Conservation (phyloP, 2,797 vertebrate species). For the Rachycentron canadum region DNA sequence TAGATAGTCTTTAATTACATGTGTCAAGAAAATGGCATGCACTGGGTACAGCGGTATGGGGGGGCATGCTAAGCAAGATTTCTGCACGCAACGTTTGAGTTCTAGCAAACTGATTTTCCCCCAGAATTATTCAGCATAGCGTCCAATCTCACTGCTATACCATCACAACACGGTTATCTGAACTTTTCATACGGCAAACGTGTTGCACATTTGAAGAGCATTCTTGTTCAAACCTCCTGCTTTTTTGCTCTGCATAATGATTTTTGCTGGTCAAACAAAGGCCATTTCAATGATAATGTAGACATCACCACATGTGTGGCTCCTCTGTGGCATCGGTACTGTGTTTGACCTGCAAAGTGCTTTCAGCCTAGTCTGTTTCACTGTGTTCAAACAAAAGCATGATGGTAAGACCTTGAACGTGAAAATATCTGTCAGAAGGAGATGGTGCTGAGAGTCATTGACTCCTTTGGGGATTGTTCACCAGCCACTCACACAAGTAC, state of each 20-base stretch:
- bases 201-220: constrained; percentile 41
- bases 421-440: constrained; percentile 73
- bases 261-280: constrained; percentile 39
- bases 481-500: constrained; percentile 60
- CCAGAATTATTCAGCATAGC: constrained; percentile 55
- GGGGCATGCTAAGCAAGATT: constrained; percentile 48
- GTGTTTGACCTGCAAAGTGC: constrained; percentile 34
- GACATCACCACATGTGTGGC: constrained; percentile 47
- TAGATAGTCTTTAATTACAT: constrained; percentile 79
- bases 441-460: constrained; percentile 74
- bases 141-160: constrained; percentile 43
- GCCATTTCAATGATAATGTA: constrained; percentile 61
- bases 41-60: neutral
- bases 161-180: constrained; percentile 50
- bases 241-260: constrained; percentile 37
- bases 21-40: constrained; percentile 70
- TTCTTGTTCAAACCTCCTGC: constrained; percentile 39
- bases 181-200: constrained; percentile 37
- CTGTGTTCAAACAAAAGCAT: constrained; percentile 63
- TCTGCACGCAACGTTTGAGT: constrained; percentile 60
- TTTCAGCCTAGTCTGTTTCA: constrained; percentile 22
- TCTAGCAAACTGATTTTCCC: constrained; percentile 63
- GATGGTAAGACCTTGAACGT: constrained; percentile 66
- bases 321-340: constrained; percentile 17
- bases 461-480: constrained; percentile 66